A percentile compares a stretch with the other conserved stretches of the same genome.
These are phyloP conservation scores for Calycopis cecrops DNA, from an alignment of 1,140 invertebrate genomes.

Conservation along the genomic window DNA sequence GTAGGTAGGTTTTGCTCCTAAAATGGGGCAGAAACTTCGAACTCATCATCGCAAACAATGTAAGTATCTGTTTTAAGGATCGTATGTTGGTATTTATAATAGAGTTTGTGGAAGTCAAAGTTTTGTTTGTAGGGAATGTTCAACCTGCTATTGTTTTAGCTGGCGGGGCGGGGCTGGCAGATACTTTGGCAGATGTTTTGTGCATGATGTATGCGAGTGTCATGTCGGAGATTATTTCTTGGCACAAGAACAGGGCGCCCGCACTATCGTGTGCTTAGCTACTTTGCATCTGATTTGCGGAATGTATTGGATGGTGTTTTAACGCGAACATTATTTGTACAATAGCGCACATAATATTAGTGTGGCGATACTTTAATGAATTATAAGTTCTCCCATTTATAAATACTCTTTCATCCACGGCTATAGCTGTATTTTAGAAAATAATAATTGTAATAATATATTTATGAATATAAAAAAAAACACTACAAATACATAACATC, in stretches of 20 bases:
- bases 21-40: no score
- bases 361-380: no score
- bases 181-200: constrained; percentile 59
- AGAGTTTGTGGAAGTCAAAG: neutral
- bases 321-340: neutral
- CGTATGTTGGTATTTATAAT: neutral
- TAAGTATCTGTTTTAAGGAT: no score
- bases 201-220: constrained; percentile 68
- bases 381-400: no score
- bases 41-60: no score
- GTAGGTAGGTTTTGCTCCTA: no score
- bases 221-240: constrained; percentile 68
- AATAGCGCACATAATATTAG: no score
- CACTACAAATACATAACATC: no score
- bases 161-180: constrained; percentile 47
- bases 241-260: constrained; percentile 54
- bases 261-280: constrained; percentile 48
- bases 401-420: no score
- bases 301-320: constrained; percentile 11
- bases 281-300: constrained; percentile 38
- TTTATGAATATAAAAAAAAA: no score
- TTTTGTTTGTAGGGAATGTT: neutral
- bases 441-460: no score
- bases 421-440: no score
- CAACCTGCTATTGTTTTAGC: constrained; percentile 60